Evolutionary conservation across 2,888 invertebrate species (phyloP).

Genomic region (Drosophila meridionalis): DNA sequence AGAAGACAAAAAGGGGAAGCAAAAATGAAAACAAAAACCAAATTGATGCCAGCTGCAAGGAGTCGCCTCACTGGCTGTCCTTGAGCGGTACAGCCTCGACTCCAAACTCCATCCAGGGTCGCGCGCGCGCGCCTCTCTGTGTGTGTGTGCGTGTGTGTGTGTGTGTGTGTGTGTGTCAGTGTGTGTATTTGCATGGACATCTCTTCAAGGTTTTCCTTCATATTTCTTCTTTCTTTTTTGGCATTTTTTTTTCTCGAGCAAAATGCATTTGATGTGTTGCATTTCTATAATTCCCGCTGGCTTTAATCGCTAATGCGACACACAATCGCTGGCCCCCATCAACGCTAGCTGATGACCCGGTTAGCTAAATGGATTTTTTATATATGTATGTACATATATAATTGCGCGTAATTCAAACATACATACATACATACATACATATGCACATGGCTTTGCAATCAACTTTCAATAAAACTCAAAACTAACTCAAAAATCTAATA

Average conservation of each 20-base stretch:
- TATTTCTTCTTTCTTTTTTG: slow-evolving; percentile 2
- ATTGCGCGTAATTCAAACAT: slow-evolving; percentile 15
- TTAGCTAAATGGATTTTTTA: slow-evolving; percentile 43
- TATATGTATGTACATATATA: slow-evolving; percentile 14
- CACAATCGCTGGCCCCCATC: slow-evolving; percentile 51
- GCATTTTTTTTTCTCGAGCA: not conserved
- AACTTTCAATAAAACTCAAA: slow-evolving; percentile 7
- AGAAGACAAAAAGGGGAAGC: not conserved
- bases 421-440: not conserved
- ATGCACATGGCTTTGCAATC: not conserved
- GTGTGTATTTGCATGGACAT: slow-evolving; percentile 48
- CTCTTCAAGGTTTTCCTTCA: slow-evolving; percentile 41
- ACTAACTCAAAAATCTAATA: not conserved
- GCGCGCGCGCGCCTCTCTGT: not conserved
- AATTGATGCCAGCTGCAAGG: slow-evolving; percentile 1
- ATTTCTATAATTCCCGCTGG: slow-evolving; percentile 22
- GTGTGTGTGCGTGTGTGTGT: not conserved
- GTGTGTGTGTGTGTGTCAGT: not conserved
- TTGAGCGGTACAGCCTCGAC: slow-evolving; percentile 45
- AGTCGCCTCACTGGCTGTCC: slow-evolving; percentile 33
- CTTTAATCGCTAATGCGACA: slow-evolving; percentile 49
- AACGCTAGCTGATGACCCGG: slow-evolving; percentile 50
- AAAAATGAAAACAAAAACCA: slow-evolving; percentile 2
- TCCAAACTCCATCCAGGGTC: slow-evolving; percentile 42
- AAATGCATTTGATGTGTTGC: slow-evolving; percentile 40